Evolutionary conservation across 2,888 invertebrate genomes (phyloP).

Genomic region (Penaeus monodon): DNA sequence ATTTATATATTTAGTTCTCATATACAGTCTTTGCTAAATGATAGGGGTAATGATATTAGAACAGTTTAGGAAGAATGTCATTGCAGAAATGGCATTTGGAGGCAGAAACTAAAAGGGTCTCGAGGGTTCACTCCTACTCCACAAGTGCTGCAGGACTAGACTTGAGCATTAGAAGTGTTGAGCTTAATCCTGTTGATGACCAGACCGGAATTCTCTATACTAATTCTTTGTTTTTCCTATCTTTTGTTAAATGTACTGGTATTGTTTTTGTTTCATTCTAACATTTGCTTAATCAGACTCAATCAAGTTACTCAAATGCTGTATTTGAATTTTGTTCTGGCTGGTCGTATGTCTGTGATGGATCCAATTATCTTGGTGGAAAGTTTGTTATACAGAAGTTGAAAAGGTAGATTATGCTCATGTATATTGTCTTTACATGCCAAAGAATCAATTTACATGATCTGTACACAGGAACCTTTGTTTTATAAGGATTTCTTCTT

Average conservation of each 20-base stretch:
- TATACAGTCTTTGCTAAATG: no score
- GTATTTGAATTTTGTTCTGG: conserved; percentile 22
- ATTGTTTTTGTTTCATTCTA: background rate
- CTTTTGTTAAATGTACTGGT: background rate
- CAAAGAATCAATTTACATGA: conserved; percentile 59
- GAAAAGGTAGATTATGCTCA: conserved; percentile 52
- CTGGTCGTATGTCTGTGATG: conserved; percentile 60
- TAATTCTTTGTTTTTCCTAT: conserved; percentile 1
- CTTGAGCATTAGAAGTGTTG: conserved; percentile 32
- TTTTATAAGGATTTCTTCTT: conserved; percentile 36
- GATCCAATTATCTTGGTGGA: conserved; percentile 44
- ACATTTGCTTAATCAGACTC: conserved; percentile 5
- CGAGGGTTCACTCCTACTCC: conserved; percentile 51
- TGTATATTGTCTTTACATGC: conserved; percentile 58
- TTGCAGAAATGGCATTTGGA: no score
- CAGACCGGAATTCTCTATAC: conserved; percentile 38
- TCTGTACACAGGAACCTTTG: conserved; percentile 52
- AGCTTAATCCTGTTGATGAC: conserved; percentile 50
- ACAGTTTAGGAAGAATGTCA: no score
- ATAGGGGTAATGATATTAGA: no score
- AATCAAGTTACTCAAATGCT: background rate
- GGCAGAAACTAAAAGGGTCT: no score
- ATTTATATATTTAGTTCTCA: no score
- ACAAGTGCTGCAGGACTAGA: conserved; percentile 28
- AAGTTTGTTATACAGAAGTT: conserved; percentile 26